A percentile compares a stretch with the other conserved stretches of the same genome.
Evolutionary conservation across 2,113 vertebrate species (phyloP).

Genomic region (Toxotes jaculatrix): DNA sequence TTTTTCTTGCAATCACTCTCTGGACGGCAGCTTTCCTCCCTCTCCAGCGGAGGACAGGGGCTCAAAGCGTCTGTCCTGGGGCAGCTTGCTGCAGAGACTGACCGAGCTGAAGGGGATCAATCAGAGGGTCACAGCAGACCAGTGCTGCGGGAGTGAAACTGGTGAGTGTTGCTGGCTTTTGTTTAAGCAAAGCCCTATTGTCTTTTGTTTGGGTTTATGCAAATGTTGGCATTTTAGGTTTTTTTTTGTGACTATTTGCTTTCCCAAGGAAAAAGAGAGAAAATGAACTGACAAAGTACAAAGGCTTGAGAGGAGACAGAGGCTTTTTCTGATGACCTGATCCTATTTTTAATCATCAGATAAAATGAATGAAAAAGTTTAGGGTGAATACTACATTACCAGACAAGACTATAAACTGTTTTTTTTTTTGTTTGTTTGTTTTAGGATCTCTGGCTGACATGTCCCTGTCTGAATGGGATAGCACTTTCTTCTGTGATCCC

Average conservation of each 20-base stretch:
- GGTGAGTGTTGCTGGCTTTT: constrained; percentile 63
- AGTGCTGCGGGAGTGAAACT: constrained; percentile 61
- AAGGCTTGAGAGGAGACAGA: background rate
- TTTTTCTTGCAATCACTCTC: constrained; percentile 60
- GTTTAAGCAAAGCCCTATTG: background rate
- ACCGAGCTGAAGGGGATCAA: constrained; percentile 72
- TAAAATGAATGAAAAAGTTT: background rate
- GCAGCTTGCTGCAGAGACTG: constrained; percentile 79
- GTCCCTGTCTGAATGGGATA: constrained; percentile 85
- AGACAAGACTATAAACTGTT: background rate
- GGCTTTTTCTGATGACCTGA: background rate
- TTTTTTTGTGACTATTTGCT: background rate
- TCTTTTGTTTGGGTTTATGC: background rate
- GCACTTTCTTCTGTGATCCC: constrained; percentile 87
- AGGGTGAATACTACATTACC: background rate
- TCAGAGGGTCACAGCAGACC: constrained; percentile 51
- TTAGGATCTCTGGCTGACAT: constrained; percentile 84
- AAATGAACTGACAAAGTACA: constrained; percentile 7
- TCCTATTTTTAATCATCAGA: background rate
- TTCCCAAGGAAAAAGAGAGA: background rate
- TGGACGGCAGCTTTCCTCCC: constrained; percentile 71
- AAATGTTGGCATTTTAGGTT: background rate
- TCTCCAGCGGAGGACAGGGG: constrained; percentile 64
- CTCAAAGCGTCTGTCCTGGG: constrained; percentile 80
- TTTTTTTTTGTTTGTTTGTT: constrained; percentile 28